Base-by-base conservation (phyloP, 1,140 invertebrate genomes). In the Apis laboriosa region DNA sequence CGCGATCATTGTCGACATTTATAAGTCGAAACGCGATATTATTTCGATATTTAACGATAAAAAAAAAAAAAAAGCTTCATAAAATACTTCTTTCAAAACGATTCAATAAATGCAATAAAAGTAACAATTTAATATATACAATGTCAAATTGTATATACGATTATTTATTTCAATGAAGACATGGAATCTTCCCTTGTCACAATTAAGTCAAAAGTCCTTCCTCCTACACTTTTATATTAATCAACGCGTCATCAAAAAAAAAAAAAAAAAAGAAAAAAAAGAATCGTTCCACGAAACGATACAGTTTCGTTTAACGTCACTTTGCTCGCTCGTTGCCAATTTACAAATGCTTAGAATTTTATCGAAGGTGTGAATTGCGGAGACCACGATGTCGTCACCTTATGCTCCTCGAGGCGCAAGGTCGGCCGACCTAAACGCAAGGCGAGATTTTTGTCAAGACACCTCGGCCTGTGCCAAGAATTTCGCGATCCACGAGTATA, bases 321-420 rank as follows among this genome's bases (percentile, higher is more conserved):
- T 66, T 56, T 34, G 2, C 5, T 9, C 19, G 15, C 28, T 28
- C 51, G 21, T 15, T 55, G 49, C 43, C 9, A 49, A 43, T 43
- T 55, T 28, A 51, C 79, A 80, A 79, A 80, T 84, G 61, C 63
- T 55, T 66, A 61, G 82, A 60, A 87, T 87, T 87, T 87, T 87
- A 87, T 87, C 77, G 68, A 75, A 60, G 85, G n/a, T 67, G 81
- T 81, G 83, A 87, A 87, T 87, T 71, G 34, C 85, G n/a, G 76
- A 61, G 49, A 55, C 53, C 34, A 53, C 71, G 56, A 43, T 71
- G 71, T 83, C 84, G 70, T 79, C 86, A 86, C 85, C 76, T 55
- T 84, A 72, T 43, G 81, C 4, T 76, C 68, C 72, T 49, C 43
- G 67, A 64, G 74, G 64, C 56, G 51, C 82, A 87, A 88, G 86